Evolutionary conservation across 2,797 vertebrate species (phyloP), one percentile per base, ranked within the genome.

Genomic region (Microctenopoma stevenorrisi): DNA sequence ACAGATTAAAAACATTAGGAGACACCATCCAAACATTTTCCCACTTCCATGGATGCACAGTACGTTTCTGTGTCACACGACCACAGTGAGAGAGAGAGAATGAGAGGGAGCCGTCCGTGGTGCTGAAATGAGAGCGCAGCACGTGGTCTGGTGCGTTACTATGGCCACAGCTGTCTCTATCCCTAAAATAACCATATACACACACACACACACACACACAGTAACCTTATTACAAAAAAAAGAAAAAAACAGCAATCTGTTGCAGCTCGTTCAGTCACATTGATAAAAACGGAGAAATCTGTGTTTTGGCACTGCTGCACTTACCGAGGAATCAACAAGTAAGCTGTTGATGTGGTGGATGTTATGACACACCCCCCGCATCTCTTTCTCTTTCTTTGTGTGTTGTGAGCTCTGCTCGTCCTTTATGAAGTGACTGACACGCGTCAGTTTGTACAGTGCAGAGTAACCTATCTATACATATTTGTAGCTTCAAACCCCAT

Each of bases 111-210:
- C 72, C 82, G 83, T 88, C 84, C 78, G 0, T 70, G 75, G 81
- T 80, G 3, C 83, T 85, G 83, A 88, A 91, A 87, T 77, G 68
- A 86, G 85, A 90, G 79, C 82, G 38, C 72, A 70, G 85, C 78
- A 80, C 74, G 68, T 79, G 88, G 80, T 81, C 83, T 72, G 66
- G 62, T 87, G 84, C 61, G 90, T 92, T 91, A 84, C 91, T 91
- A 93, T 92, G 89, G 86, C 85, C 89, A 93, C 89, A 86, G 87
- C 78, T 86, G 84, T 86, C 87, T 88, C 82, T 86, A 87, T 86
- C 86, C 88, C 88, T 88, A 90, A 91, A 91, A 91, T 91, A 93
- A 89, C 85, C 81, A 79, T 38, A 76, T 76, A 78, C 86, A 76
- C 74, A 76, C 64, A 33, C 66, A 54, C 62, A 71, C 62, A 71